Base-by-base conservation (phyloP, 1,140 invertebrate genomes). In the Hestina assimilis region DNA sequence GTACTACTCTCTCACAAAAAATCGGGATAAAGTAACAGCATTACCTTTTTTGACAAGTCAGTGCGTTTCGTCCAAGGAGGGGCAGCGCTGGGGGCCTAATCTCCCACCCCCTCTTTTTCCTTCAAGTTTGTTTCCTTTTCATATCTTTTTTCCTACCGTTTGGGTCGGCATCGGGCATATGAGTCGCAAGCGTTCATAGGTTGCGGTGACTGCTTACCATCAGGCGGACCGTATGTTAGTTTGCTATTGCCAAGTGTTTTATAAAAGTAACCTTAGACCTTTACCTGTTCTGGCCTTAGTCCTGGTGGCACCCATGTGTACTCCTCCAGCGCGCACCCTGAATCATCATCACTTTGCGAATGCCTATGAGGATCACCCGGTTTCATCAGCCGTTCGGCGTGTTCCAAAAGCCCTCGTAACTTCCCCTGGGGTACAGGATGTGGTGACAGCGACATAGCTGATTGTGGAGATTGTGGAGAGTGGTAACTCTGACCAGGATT, bases 231-330 rank as follows among this genome's bases (percentile, higher is more conserved):
- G 4, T 29, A 3, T 11, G n/a, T 29, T 11, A 3, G 3, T 29
- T 24, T 24, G 1, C 9, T 24, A 7, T 24, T 24, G 5, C 9
- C n/a, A n/a, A n/a, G n/a, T 5, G 23, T 24, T 2, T 2, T 7
- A 26, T 8, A 26, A 1, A 4, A 26, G 24, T 26, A 26, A 28
- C 2, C 4, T 15, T 15, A 6, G n/a, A 26, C 1, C 7, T 84
- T 90, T 87, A 99, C 97, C 93, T 98, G 97, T 89, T 99, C 97
- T 7, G 97, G 97, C 87, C 97, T 93, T 2, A 99, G 91, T 55
- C 97, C 97, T 2, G 96, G 96, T 28, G 98, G 98, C 38, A 99
- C 96, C 98, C 98, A 99, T 0, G 97, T 97, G 88, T 99, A 99
- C 81, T 99, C 98, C 78, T 99, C 97, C 38, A 99, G 90, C 3